Percentiles rank a stretch among this genome's conserved stretches.
Evolutionary conservation across 2,797 vertebrate genomes (phyloP).

Genomic region (Simalia tracyae): DNA sequence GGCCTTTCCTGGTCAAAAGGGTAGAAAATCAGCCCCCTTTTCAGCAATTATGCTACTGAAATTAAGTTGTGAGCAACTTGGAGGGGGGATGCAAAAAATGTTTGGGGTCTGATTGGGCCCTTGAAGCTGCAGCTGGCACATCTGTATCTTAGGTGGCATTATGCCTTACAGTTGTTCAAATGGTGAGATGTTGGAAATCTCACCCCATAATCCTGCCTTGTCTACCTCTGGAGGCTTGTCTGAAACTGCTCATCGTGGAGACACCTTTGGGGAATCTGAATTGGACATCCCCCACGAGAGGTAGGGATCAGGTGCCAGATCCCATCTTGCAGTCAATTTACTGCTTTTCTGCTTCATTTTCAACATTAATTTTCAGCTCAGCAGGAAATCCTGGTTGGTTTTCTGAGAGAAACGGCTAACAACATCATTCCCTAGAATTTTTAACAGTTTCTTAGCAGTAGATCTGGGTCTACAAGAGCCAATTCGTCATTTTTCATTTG

Average conservation of each 20-base stretch:
- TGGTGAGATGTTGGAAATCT: neutral
- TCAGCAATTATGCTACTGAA: neutral
- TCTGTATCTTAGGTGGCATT: neutral
- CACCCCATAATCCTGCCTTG: neutral
- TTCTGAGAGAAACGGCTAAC: neutral
- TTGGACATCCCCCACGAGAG: neutral
- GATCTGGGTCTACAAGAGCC: neutral
- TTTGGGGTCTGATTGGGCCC: neutral
- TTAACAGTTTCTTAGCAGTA: neutral
- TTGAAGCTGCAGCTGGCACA: neutral
- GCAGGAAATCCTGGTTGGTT: neutral
- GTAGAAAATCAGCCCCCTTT: neutral
- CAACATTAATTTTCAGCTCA: conserved; percentile 1
- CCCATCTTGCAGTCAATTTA: conserved; percentile 12
- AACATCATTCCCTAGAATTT: neutral
- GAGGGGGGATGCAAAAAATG: neutral
- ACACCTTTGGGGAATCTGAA: conserved; percentile 5
- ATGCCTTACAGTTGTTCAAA: neutral
- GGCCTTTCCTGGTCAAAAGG: too few species aligned
- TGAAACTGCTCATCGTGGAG: conserved; percentile 16
- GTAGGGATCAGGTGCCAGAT: conserved; percentile 19
- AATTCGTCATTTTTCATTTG: neutral
- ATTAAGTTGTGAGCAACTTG: neutral
- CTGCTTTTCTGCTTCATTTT: neutral
- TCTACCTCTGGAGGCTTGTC: neutral